These are phyloP conservation scores for Bradypodion ventrale DNA, from an alignment of 2,797 vertebrate genomes.

Conservation along the genomic window DNA sequence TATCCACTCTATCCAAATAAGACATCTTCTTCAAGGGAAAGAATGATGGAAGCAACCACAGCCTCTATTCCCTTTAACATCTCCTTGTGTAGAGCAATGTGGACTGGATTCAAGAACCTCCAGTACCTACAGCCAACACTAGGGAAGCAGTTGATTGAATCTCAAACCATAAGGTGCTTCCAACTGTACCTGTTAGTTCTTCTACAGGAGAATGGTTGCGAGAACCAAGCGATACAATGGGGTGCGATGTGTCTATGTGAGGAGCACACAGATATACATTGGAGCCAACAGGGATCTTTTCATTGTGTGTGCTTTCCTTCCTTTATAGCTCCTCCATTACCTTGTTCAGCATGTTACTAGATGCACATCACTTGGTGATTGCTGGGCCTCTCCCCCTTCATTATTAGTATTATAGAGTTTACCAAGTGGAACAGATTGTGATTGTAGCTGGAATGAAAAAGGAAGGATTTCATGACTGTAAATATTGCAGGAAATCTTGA, in stretches of 20 bases:
- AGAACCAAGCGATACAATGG: neutral
- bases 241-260: no score
- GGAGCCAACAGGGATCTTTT: no score
- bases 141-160: neutral
- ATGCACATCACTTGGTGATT: neutral
- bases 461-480: neutral
- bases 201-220: neutral
- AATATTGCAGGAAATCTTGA: conserved; percentile 9
- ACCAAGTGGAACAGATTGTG: neutral
- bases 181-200: no score
- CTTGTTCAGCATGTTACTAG: neutral
- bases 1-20: neutral
- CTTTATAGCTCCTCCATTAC: no score
- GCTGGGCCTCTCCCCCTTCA: neutral
- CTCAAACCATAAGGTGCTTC: neutral
- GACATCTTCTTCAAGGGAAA: neutral
- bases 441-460: neutral
- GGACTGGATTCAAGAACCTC: neutral
- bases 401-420: neutral
- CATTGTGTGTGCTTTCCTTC: no score
- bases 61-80: neutral
- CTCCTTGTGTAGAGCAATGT: neutral
- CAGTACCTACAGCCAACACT: neutral
- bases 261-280: neutral
- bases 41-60: neutral